phyloP scores from a whole-genome alignment of 1,140 invertebrate genomes.

The Eumaeus atala region DNA sequence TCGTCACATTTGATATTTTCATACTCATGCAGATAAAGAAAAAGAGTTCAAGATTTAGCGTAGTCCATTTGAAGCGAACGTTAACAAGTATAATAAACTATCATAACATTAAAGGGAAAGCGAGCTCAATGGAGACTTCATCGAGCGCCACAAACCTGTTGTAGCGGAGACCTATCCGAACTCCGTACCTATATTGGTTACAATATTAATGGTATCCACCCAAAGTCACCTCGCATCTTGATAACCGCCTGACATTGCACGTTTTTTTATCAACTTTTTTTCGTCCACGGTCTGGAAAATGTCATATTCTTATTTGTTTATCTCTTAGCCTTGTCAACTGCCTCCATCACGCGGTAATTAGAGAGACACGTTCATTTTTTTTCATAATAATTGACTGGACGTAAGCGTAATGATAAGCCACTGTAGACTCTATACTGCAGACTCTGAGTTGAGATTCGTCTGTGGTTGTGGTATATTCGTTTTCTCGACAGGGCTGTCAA shows the following conservation, averaged over 20 bases:
- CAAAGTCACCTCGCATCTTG: conserved; percentile 28
- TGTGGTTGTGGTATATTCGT: conserved; percentile 4
- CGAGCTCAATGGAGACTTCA: too few species aligned
- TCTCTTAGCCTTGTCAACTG: conserved; percentile 50
- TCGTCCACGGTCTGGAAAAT: conserved; percentile 36
- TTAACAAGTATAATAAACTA: too few species aligned
- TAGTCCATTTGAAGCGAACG: too few species aligned
- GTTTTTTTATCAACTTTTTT: conserved; percentile 34
- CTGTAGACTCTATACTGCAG: conserved; percentile 10
- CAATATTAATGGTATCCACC: background rate
- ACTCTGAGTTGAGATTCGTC: conserved; percentile 17
- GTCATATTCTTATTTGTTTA: conserved; percentile 57
- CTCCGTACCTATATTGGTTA: conserved; percentile 1
- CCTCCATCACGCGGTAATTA: conserved; percentile 55
- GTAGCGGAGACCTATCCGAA: too few species aligned
- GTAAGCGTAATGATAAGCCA: background rate
- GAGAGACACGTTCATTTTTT: conserved; percentile 50
- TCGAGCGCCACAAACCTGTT: too few species aligned
- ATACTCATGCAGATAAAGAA: too few species aligned
- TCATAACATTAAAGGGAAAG: too few species aligned
- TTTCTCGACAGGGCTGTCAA: conserved; percentile 30
- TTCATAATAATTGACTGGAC: conserved; percentile 47
- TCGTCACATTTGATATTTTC: too few species aligned
- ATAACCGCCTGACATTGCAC: conserved; percentile 43
- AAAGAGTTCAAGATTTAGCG: too few species aligned